These are phyloP conservation scores for Caenorhabditis inopinata DNA, from an alignment of 1,140 invertebrate species.

Conservation along the genomic window DNA sequence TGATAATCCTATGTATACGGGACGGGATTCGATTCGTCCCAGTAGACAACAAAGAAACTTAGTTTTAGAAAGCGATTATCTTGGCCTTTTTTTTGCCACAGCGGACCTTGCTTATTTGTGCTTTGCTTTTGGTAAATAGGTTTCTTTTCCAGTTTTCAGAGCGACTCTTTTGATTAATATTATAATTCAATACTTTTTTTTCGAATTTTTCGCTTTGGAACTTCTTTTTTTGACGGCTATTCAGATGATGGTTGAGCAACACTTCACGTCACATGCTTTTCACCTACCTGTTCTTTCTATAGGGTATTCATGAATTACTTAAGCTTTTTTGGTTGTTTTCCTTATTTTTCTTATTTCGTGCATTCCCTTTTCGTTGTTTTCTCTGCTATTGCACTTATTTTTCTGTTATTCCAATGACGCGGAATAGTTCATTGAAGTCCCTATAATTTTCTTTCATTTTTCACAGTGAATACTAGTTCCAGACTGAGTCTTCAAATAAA, in stretches of 20 bases:
- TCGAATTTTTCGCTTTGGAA: too few relatives aligned
- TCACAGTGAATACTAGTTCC: neutral
- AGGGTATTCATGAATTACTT: too few relatives aligned
- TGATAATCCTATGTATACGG: neutral
- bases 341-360: too few relatives aligned
- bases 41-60: slow-evolving; percentile 30
- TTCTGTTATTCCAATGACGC: neutral
- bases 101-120: neutral
- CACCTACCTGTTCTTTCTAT: too few relatives aligned
- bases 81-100: neutral
- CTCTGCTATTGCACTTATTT: neutral
- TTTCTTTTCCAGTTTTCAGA: too few relatives aligned
- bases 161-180: too few relatives aligned
- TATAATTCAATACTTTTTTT: too few relatives aligned
- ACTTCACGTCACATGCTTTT: too few relatives aligned
- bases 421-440: neutral
- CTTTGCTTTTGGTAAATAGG: neutral
- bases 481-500: neutral
- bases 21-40: neutral
- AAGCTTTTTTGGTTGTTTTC: too few relatives aligned
- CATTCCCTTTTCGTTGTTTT: neutral
- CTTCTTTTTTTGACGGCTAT: too few relatives aligned
- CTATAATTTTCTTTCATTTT: neutral
- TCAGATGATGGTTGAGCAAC: too few relatives aligned
- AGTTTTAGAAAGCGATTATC: slow-evolving; percentile 12